A percentile compares a stretch with the other conserved stretches of the same genome.
Evolutionary conservation across 2,888 invertebrate species (phyloP).

Genomic region (Xiphydria camelus): DNA sequence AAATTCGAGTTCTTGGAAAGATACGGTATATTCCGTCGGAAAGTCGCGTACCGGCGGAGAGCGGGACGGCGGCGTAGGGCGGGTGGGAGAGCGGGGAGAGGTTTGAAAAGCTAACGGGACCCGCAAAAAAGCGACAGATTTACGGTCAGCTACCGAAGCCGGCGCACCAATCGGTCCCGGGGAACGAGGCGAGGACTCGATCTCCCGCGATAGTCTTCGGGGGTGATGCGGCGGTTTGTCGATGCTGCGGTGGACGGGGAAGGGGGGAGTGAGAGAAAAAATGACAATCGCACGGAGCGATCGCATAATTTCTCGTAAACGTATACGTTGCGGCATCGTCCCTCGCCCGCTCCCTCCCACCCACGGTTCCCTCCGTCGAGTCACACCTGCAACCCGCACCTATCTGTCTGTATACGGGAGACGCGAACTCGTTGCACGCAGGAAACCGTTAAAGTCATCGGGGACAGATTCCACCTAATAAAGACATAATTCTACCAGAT

Average conservation of each 20-base stretch:
- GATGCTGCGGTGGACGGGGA: not conserved
- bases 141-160: constrained; percentile 30
- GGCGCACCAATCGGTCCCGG: not conserved
- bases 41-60: no score
- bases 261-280: constrained; percentile 14
- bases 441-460: constrained; percentile 46
- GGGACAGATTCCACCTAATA: constrained; percentile 44
- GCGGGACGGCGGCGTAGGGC: no score
- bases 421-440: constrained; percentile 16
- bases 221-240: not conserved
- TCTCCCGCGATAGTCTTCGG: not conserved
- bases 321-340: constrained; percentile 2
- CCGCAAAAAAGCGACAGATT: constrained; percentile 30
- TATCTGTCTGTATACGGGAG: not conserved
- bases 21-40: no score
- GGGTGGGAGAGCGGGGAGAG: constrained; percentile 1
- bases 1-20: constrained; percentile 20
- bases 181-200: not conserved
- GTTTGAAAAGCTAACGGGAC: constrained; percentile 32
- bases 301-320: constrained; percentile 11
- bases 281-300: constrained; percentile 19
- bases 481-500: constrained; percentile 51
- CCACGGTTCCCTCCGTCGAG: no score
- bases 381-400: constrained; percentile 38
- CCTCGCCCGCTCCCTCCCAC: constrained; percentile 7